A percentile compares a stretch with the other conserved stretches of the same genome.
phyloP scores from a whole-genome alignment of 2,113 vertebrate species.

The Paralichthys olivaceus region DNA sequence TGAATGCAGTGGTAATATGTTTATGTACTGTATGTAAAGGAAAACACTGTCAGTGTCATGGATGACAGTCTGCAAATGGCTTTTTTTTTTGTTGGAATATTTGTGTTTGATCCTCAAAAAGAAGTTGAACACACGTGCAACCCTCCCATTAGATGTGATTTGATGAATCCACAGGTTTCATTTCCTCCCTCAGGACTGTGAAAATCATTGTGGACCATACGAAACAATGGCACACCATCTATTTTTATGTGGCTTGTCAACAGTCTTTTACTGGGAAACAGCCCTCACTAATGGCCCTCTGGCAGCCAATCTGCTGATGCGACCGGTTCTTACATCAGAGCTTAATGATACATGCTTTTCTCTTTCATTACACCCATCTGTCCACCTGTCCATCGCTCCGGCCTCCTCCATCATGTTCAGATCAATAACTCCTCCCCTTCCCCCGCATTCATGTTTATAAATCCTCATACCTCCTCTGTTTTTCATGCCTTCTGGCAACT shows the following conservation, averaged over 20 bases:
- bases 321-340: constrained; percentile 26
- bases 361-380: constrained; percentile 45
- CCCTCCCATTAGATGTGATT: neutral
- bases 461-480: constrained; percentile 5
- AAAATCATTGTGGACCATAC: constrained; percentile 9
- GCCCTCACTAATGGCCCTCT: constrained; percentile 44
- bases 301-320: constrained; percentile 57
- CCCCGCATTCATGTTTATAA: constrained; percentile 10
- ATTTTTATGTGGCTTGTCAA: constrained; percentile 11
- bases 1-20: constrained; percentile 1
- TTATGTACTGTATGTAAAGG: constrained; percentile 15
- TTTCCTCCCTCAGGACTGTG: neutral
- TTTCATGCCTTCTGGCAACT: neutral
- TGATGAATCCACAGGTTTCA: constrained; percentile 22
- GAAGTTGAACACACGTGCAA: neutral
- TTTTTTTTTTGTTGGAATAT: constrained; percentile 4
- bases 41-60: neutral
- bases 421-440: constrained; percentile 49
- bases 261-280: constrained; percentile 23
- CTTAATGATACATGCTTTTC: constrained; percentile 37
- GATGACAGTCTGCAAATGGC: neutral
- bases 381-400: constrained; percentile 44
- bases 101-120: neutral
- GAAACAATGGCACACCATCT: constrained; percentile 29
- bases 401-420: constrained; percentile 21